Evolutionary conservation across 1,140 invertebrate genomes (phyloP).

Genomic region (Habropoda laboriosa): DNA sequence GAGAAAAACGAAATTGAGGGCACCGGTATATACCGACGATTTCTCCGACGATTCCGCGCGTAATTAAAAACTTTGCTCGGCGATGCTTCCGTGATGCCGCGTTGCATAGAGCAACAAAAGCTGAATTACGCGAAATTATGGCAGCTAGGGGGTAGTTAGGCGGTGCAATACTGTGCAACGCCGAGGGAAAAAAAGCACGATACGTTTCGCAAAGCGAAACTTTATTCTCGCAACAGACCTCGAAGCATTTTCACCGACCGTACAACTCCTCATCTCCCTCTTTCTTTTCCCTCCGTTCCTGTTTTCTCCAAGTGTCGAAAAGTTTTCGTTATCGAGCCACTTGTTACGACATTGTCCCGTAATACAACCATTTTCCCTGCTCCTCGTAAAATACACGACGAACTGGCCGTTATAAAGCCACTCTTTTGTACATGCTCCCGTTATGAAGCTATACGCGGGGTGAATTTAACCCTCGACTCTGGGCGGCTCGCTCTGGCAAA

Average conservation of each 20-base stretch:
- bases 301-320: not conserved
- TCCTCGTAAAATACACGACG: not conserved
- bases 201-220: not conserved
- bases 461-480: conserved; percentile 19
- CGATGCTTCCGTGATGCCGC: not conserved
- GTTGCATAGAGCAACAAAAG: not conserved
- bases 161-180: not conserved
- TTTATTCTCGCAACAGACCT: not conserved
- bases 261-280: not conserved
- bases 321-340: conserved; percentile 32
- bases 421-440: not conserved
- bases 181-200: not conserved
- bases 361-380: not conserved
- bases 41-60: not conserved
- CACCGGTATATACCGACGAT: not conserved
- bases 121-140: not conserved
- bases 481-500: too few relatives aligned
- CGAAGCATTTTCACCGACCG: not conserved
- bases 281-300: too few relatives aligned
- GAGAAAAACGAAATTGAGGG: not conserved
- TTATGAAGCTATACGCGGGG: not conserved
- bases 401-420: not conserved
- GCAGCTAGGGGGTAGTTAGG: not conserved
- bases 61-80: conserved; percentile 30
- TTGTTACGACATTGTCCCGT: not conserved